Percentiles rank a stretch among this genome's conserved stretches.
Evolutionary conservation across 2,797 vertebrate species (phyloP).

Genomic region (Pelodytes ibericus): DNA sequence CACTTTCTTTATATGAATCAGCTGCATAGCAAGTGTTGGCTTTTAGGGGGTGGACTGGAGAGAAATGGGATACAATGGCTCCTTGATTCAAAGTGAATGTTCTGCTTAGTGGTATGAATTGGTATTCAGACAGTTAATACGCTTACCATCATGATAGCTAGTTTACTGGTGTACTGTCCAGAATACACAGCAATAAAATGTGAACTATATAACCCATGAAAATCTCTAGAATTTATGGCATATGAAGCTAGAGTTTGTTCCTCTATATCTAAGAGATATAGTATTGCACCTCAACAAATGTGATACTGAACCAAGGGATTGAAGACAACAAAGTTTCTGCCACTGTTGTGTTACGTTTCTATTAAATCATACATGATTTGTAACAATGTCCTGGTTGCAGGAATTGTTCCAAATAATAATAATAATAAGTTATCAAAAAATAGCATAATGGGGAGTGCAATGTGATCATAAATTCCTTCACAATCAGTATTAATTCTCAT

Average conservation of each 20-base stretch:
- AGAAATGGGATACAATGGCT: not conserved
- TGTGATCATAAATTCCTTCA: slow-evolving; percentile 1
- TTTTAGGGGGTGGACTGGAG: not conserved
- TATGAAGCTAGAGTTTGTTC: slow-evolving; percentile 31
- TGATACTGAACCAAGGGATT: slow-evolving; percentile 48
- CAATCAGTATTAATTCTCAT: slow-evolving; percentile 21
- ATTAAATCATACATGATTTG: slow-evolving; percentile 51
- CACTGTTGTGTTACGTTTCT: slow-evolving; percentile 32
- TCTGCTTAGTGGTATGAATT: not conserved
- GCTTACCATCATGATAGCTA: slow-evolving; percentile 10
- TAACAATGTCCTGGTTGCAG: slow-evolving; percentile 44
- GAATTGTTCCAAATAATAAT: slow-evolving; percentile 48
- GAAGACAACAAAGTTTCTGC: slow-evolving; percentile 44
- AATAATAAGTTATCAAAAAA: slow-evolving; percentile 54
- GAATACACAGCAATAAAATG: slow-evolving; percentile 18
- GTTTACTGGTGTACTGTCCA: slow-evolving; percentile 6
- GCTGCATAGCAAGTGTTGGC: not conserved
- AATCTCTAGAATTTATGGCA: slow-evolving; percentile 39
- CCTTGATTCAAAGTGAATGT: slow-evolving; percentile 9
- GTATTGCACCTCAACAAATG: slow-evolving; percentile 50
- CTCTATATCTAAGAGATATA: slow-evolving; percentile 35
- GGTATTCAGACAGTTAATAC: slow-evolving; percentile 24
- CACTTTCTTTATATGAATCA: not conserved
- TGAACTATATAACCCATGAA: slow-evolving; percentile 30
- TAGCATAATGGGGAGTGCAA: slow-evolving; percentile 1